Evolutionary conservation across 2,888 invertebrate genomes (phyloP), one percentile per base, ranked within the genome.

Genomic region (Elysia crispata): DNA sequence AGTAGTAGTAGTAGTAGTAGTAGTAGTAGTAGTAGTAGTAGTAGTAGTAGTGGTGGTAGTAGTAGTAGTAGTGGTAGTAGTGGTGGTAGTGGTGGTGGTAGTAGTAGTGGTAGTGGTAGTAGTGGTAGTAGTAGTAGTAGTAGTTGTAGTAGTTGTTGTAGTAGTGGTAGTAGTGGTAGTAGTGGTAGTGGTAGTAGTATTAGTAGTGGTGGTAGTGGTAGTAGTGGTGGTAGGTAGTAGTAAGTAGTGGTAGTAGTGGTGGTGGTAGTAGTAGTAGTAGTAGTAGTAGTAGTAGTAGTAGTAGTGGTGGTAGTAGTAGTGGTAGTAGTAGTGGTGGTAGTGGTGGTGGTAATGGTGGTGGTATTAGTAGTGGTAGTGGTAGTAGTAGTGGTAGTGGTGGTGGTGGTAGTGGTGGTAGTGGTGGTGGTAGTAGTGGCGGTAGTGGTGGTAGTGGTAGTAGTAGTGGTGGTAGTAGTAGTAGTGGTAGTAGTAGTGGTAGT

Each of bases 251-350:
- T n/a, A n/a, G n/a, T n/a, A n/a, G 41, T 49, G 33, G 57, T 74
- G 30, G 74, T 74, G 33, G 25, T 57, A 57, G 30, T 57, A 74
- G 74, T 57, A 57, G 74, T 57, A 74, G 50, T 72, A 50, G 50
- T 72, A 72, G 72, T 72, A 72, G 72, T 72, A 72, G 50, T 72
- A 72, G 72, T 72, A 72, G 72, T 72, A 57, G 50, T 72, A 72
- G 72, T 72, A 50, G 72, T 49, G 50, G 72, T 72, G 50, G 72
- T 72, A 72, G 50, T 72, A 72, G 50, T 72, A 72, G 50, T 72
- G 20, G 72, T 72, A 72, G 72, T 72, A 72, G 50, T 72, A 50
- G 72, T 72, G 50, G 72, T 72, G 50, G 50, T 72, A 72, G 72
- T 72, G 50, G 50, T 72, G n/a, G n/a, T n/a, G n/a, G n/a, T n/a